A percentile compares a stretch with the other conserved stretches of the same genome.
Evolutionary conservation across 2,113 vertebrate genomes (phyloP).

Genomic region (Xenopus borealis): DNA sequence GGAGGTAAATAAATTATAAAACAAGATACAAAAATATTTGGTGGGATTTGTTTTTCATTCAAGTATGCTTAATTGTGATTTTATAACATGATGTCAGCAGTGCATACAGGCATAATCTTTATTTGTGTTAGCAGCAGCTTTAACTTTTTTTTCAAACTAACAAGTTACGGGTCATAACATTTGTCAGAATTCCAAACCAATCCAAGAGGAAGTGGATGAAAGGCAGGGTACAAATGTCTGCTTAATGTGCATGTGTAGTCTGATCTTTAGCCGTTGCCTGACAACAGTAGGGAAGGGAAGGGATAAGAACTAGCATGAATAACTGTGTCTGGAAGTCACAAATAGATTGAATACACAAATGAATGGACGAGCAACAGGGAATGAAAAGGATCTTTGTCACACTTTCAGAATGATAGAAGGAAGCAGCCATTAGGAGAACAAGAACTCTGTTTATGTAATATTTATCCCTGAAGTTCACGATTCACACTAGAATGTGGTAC

Average conservation of each 20-base stretch:
- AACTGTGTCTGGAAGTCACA: constrained; percentile 48
- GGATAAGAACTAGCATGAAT: constrained; percentile 6
- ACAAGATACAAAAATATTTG: no score
- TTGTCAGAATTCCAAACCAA: constrained; percentile 37
- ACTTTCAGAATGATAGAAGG: constrained; percentile 47
- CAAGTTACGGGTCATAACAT: no score
- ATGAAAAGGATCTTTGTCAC: constrained; percentile 53
- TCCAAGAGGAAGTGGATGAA: constrained; percentile 37
- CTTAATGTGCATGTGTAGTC: constrained; percentile 50
- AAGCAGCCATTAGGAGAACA: constrained; percentile 48
- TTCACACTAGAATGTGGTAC: constrained; percentile 2
- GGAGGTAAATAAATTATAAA: no score
- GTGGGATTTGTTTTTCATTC: no score
- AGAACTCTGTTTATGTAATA: constrained; percentile 42
- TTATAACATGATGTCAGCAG: no score
- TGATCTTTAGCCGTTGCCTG: constrained; percentile 52
- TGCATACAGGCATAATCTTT: no score
- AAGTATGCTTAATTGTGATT: no score
- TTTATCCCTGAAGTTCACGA: background rate
- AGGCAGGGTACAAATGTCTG: constrained; percentile 50
- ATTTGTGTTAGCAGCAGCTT: no score
- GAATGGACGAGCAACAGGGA: constrained; percentile 41
- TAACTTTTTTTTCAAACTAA: no score
- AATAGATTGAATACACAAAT: constrained; percentile 46
- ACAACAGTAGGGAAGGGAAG: constrained; percentile 53